Percentiles rank a stretch among this genome's conserved stretches.
Conservation (phyloP, 2,797 vertebrate genomes). For the Perodicticus potto region DNA sequence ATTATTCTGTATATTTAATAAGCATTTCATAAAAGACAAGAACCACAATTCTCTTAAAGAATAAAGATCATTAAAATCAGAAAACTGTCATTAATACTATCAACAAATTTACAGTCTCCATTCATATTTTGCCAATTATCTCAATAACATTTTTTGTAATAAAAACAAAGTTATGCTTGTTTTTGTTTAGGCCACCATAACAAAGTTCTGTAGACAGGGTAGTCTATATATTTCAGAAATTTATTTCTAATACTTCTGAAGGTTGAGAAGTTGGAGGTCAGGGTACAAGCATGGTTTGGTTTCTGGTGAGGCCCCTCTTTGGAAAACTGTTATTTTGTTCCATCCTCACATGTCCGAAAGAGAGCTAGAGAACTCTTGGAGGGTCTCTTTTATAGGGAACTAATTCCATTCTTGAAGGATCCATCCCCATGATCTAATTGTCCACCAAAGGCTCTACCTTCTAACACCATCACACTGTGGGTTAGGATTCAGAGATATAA, state of each 20-base stretch:
- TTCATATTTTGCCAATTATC: conserved; percentile 6
- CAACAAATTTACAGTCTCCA: background rate
- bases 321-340: background rate
- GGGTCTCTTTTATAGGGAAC: background rate
- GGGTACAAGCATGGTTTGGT: no score
- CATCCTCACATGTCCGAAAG: background rate
- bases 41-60: background rate
- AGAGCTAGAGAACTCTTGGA: background rate
- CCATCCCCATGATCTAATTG: background rate
- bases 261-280: background rate
- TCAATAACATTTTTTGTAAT: background rate
- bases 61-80: background rate
- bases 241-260: background rate
- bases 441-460: no score
- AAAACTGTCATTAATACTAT: background rate
- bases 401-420: background rate
- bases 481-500: background rate
- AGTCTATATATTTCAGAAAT: background rate
- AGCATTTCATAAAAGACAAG: background rate
- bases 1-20: background rate
- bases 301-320: no score
- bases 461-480: background rate
- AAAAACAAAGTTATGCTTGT: background rate
- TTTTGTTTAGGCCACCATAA: background rate
- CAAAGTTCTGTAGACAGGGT: background rate